Evolutionary conservation across 2,113 vertebrate species (phyloP).

Genomic region (Myiozetetes cayanensis): DNA sequence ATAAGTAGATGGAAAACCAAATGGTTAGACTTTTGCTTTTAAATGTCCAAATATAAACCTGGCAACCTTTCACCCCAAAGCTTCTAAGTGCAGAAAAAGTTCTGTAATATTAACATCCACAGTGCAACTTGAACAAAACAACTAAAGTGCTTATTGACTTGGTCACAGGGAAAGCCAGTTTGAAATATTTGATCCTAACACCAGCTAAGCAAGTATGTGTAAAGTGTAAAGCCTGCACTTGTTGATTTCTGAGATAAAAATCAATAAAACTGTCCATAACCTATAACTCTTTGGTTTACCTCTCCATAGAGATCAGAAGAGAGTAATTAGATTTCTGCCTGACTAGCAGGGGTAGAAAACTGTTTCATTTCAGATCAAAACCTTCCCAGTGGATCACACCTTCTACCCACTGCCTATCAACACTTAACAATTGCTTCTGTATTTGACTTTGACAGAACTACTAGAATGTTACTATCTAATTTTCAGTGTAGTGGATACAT

Average conservation of each 20-base stretch:
- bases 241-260: slow-evolving; percentile 78
- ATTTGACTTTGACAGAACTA: slow-evolving; percentile 69
- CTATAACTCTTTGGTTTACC: slow-evolving; percentile 69
- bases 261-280: slow-evolving; percentile 75
- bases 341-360: slow-evolving; percentile 73
- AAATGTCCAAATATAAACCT: not conserved
- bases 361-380: slow-evolving; percentile 77
- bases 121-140: slow-evolving; percentile 64
- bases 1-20: not conserved
- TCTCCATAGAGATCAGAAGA: slow-evolving; percentile 73
- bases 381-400: slow-evolving; percentile 68
- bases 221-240: slow-evolving; percentile 75
- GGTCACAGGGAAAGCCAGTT: slow-evolving; percentile 63
- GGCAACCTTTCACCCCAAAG: not conserved
- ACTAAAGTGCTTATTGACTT: slow-evolving; percentile 71
- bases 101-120: slow-evolving; percentile 42
- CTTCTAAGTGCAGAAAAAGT: slow-evolving; percentile 30
- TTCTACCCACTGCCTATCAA: slow-evolving; percentile 66
- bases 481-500: slow-evolving; percentile 32
- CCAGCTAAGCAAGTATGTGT: slow-evolving; percentile 71
- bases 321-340: slow-evolving; percentile 80
- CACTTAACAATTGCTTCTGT: slow-evolving; percentile 70
- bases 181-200: slow-evolving; percentile 74
- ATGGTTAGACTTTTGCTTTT: not conserved
- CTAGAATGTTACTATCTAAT: slow-evolving; percentile 66